Evolutionary conservation across 2,113 vertebrate species (phyloP).

Genomic region (Nycticryphes semicollaris): DNA sequence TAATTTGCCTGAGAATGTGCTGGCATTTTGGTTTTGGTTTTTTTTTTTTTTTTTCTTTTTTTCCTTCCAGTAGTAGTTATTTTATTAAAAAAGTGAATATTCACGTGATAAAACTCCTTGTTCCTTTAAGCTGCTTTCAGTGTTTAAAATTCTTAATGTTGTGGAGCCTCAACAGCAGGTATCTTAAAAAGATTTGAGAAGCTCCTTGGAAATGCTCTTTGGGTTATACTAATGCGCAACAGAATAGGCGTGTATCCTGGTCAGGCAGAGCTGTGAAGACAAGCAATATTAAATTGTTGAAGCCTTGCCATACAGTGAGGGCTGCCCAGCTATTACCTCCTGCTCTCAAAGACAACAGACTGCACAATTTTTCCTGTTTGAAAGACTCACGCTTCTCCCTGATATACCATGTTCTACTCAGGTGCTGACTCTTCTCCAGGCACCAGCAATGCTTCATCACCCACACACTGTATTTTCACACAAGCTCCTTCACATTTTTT

Average conservation of each 20-base stretch:
- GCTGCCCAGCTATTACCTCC: neutral
- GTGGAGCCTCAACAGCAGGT: neutral
- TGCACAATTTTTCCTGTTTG: neutral
- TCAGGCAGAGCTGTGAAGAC: neutral
- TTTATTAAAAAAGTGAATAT: neutral
- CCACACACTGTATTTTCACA: neutral
- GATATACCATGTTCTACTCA: neutral
- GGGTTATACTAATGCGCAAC: neutral
- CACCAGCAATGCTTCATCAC: neutral
- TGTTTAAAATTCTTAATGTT: neutral
- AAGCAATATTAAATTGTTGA: neutral
- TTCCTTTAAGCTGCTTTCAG: neutral
- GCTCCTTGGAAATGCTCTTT: neutral
- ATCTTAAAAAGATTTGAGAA: neutral
- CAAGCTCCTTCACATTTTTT: neutral
- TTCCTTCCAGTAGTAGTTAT: neutral
- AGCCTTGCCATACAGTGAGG: neutral
- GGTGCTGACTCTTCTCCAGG: neutral
- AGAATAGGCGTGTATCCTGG: neutral
- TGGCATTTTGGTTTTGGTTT: neutral
- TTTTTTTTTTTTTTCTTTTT: fast-evolving
- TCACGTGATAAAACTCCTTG: neutral
- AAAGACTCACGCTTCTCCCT: neutral
- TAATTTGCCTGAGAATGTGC: neutral
- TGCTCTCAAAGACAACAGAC: neutral